A percentile compares a stretch with the other conserved stretches of the same genome.
phyloP scores from a whole-genome alignment of 92 coral and sea anemone genomes.

The Pocillopora grandis region DNA sequence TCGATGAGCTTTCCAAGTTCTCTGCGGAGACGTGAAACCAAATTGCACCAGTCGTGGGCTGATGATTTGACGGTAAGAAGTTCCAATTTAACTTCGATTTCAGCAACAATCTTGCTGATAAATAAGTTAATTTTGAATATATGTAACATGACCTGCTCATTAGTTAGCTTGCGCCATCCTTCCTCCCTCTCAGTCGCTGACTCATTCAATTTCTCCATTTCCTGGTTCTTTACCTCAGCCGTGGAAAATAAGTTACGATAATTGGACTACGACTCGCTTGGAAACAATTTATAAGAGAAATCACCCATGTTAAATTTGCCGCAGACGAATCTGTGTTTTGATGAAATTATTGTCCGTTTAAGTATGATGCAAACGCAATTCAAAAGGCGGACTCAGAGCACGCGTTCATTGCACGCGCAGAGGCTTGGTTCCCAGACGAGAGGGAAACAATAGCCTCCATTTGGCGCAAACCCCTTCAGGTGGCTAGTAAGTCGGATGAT shows the following conservation, averaged over 20 bases:
- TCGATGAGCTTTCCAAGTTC: conserved; percentile 9
- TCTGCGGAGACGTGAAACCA: not conserved
- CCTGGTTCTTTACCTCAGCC: not conserved
- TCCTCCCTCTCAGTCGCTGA: not conserved
- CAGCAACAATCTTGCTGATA: conserved; percentile 14
- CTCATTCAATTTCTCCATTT: conserved; percentile 29
- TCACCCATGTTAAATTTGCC: no score
- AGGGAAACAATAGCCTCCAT: no score
- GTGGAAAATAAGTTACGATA: not conserved
- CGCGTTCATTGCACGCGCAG: no score
- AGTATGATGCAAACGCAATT: no score
- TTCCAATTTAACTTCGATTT: conserved; percentile 19
- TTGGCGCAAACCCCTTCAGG: no score
- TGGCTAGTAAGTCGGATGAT: no score
- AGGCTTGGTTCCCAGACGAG: no score
- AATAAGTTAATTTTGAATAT: conserved; percentile 5
- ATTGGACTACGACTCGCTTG: no score
- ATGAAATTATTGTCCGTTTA: no score
- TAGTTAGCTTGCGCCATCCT: conserved; percentile 10
- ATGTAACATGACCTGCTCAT: conserved; percentile 10
- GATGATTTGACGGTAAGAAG: conserved; percentile 11
- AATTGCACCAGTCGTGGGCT: conserved; percentile 22
- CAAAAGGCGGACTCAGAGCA: no score
- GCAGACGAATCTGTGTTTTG: no score
- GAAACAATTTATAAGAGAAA: no score